These are phyloP conservation scores for Proisotoma minuta DNA, from an alignment of 2,888 invertebrate species.

Conservation along the genomic window DNA sequence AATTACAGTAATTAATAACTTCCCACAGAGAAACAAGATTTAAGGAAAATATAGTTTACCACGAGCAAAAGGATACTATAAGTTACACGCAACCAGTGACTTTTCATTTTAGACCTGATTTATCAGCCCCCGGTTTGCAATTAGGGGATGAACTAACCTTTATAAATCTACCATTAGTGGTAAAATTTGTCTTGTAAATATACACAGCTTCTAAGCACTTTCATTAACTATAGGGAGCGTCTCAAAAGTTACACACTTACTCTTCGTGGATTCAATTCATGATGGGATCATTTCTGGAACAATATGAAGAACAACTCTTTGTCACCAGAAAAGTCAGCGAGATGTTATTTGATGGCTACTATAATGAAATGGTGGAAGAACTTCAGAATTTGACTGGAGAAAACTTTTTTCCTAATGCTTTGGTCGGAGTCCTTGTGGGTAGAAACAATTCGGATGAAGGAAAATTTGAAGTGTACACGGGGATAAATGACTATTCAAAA, in stretches of 20 bases:
- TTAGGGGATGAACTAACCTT: constrained; percentile 12
- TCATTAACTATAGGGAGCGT: constrained; percentile 7
- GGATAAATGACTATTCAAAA: constrained; percentile 19
- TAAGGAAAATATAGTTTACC: constrained; percentile 4
- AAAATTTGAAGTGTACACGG: constrained; percentile 23
- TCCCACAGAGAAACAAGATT: constrained; percentile 10
- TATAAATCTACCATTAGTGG: constrained; percentile 21
- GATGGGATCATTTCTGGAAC: constrained; percentile 11
- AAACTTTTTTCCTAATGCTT: constrained; percentile 10
- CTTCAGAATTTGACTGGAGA: constrained; percentile 19
- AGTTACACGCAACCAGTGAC: constrained; percentile 1
- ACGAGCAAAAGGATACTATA: constrained; percentile 15
- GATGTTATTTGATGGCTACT: constrained; percentile 16
- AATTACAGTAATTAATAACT: no score
- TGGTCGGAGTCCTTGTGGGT: constrained; percentile 16
- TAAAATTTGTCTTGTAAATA: constrained; percentile 1
- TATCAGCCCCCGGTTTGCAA: constrained; percentile 6
- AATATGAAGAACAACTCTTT: constrained; percentile 18
- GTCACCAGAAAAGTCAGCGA: constrained; percentile 5
- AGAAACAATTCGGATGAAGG: constrained; percentile 15
- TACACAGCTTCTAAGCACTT: not conserved
- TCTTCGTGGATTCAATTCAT: constrained; percentile 17
- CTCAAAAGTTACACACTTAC: not conserved
- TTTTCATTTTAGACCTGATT: constrained; percentile 12
- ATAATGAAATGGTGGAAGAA: constrained; percentile 21